Conservation (phyloP, 2,797 vertebrate genomes). For the Sebastes vulpes region DNA sequence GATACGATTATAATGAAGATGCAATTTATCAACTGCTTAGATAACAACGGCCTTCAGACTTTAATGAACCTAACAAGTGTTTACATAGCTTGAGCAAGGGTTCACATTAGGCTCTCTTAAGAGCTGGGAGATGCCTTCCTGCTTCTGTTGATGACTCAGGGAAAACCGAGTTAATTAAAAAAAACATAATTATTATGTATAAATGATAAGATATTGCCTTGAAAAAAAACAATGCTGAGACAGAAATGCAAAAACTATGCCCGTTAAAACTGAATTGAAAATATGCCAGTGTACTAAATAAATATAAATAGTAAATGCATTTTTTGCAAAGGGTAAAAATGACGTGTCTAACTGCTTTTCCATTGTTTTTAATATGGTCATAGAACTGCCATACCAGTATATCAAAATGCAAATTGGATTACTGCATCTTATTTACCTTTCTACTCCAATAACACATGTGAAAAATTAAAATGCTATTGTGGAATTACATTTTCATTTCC, state of each 20-base stretch:
- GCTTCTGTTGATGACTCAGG: not conserved
- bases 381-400: not conserved
- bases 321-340: not conserved
- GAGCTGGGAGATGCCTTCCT: not conserved
- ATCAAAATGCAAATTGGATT: not conserved
- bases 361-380: not conserved
- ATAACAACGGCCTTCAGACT: conserved; percentile 21
- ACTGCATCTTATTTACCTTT: not conserved
- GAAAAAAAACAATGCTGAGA: not conserved
- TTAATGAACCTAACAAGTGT: conserved; percentile 29
- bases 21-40: not conserved
- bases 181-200: not conserved
- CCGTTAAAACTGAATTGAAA: not conserved
- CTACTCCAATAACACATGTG: not conserved
- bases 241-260: not conserved
- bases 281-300: not conserved
- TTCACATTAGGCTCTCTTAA: not conserved
- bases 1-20: not conserved
- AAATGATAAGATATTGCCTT: not conserved
- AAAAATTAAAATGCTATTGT: not conserved
- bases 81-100: conserved; percentile 5
- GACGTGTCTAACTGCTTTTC: too few species aligned
- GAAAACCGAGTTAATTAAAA: conserved; percentile 4
- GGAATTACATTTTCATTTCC: not conserved
- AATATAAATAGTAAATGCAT: not conserved